Conservation (phyloP, 2,888 invertebrate species). For the Watsonalla cultraria region DNA sequence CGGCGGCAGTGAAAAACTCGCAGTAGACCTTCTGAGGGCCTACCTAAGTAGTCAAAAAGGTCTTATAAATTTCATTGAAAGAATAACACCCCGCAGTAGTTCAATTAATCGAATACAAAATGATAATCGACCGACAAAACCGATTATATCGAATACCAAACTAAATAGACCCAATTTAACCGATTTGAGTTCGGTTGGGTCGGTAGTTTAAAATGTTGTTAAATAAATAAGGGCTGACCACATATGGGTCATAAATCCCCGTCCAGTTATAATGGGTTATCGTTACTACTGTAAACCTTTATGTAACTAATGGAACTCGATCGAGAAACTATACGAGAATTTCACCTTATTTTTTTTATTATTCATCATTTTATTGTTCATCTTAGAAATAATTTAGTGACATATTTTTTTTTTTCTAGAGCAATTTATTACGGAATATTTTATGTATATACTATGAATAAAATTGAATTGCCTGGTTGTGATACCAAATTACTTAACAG, state of each 20-base stretch:
- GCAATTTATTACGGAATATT: no score
- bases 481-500: no score
- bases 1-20: no score
- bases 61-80: neutral
- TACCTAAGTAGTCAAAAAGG: no score
- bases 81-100: neutral
- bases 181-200: neutral
- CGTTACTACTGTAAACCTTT: constrained; percentile 30
- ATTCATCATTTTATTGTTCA: no score
- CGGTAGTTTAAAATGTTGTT: constrained; percentile 36
- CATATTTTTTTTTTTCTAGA: no score
- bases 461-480: no score
- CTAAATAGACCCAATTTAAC: neutral
- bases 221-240: constrained; percentile 46
- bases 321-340: neutral
- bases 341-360: no score
- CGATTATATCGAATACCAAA: constrained; percentile 11
- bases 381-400: no score
- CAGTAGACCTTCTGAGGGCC: no score
- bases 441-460: no score
- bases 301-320: constrained; percentile 26
- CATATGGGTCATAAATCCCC: constrained; percentile 37
- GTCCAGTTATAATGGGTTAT: constrained; percentile 43
- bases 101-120: neutral
- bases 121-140: neutral